Percentiles rank a stretch among this genome's conserved stretches.
These are phyloP conservation scores for Nasonia giraulti DNA, from an alignment of 1,140 invertebrate genomes.

Conservation along the genomic window DNA sequence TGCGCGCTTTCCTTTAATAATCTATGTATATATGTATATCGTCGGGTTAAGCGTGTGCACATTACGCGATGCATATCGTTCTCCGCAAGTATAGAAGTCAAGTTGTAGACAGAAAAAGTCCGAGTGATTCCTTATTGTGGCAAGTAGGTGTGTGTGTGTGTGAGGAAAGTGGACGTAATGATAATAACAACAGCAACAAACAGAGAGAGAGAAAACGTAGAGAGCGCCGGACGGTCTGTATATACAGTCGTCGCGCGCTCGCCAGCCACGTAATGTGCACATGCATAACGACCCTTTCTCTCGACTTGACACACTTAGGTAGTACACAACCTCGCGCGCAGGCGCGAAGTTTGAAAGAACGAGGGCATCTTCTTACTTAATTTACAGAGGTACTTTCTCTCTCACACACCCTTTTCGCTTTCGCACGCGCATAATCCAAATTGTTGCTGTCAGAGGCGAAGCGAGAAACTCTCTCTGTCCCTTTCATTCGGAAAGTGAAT, in stretches of 20 bases:
- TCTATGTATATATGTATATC: slow-evolving; percentile 39
- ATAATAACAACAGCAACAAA: not conserved
- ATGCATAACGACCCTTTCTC: slow-evolving; percentile 45
- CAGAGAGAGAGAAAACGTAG: not conserved
- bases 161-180: not conserved
- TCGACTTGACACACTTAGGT: slow-evolving; percentile 62
- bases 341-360: slow-evolving; percentile 70
- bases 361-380: slow-evolving; percentile 70
- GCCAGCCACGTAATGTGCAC: slow-evolving; percentile 45
- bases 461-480: not conserved
- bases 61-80: not conserved
- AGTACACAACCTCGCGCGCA: slow-evolving; percentile 59
- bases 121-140: too few relatives aligned
- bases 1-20: not conserved
- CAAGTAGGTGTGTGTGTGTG: too few relatives aligned
- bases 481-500: not conserved
- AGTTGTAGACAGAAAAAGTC: not conserved
- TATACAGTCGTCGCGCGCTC: not conserved
- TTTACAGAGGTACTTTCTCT: slow-evolving; percentile 64
- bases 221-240: not conserved
- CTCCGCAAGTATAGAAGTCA: not conserved
- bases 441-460: not conserved
- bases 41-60: slow-evolving; percentile 15
- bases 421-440: not conserved
- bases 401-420: slow-evolving; percentile 20